These are phyloP conservation scores for Megaustenia siamemsis DNA, from an alignment of 2,888 invertebrate genomes.

Conservation along the genomic window DNA sequence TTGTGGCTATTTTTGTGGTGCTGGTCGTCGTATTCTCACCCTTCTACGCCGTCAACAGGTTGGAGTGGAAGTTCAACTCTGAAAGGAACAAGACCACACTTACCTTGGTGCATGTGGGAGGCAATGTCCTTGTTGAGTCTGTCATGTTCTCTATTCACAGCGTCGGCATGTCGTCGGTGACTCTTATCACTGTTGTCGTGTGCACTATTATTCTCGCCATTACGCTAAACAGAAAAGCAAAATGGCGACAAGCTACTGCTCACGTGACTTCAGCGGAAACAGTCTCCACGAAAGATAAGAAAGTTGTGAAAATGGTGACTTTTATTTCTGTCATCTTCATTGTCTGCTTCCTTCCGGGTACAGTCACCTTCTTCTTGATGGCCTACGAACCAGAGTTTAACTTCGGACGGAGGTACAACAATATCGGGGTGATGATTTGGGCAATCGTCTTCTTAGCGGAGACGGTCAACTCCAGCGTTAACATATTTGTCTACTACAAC, in stretches of 20 bases:
- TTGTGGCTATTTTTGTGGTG: neutral
- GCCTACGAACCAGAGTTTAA: neutral
- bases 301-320: slow-evolving; percentile 24
- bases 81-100: too few relatives aligned
- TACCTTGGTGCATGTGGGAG: too few relatives aligned
- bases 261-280: neutral
- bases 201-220: too few relatives aligned
- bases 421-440: too few relatives aligned
- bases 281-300: neutral
- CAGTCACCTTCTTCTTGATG: neutral
- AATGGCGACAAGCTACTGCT: neutral
- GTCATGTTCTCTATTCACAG: too few relatives aligned
- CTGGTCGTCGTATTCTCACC: neutral
- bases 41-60: slow-evolving; percentile 10
- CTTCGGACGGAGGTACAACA: neutral
- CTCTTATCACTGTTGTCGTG: too few relatives aligned
- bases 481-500: too few relatives aligned
- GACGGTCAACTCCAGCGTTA: too few relatives aligned
- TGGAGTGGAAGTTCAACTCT: slow-evolving; percentile 7
- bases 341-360: neutral
- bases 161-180: too few relatives aligned
- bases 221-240: neutral
- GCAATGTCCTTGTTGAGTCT: too few relatives aligned
- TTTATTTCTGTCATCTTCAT: neutral
- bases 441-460: too few relatives aligned